These are phyloP conservation scores for Acrocephalus arundinaceus DNA, from an alignment of 2,113 vertebrate species.

Conservation along the genomic window DNA sequence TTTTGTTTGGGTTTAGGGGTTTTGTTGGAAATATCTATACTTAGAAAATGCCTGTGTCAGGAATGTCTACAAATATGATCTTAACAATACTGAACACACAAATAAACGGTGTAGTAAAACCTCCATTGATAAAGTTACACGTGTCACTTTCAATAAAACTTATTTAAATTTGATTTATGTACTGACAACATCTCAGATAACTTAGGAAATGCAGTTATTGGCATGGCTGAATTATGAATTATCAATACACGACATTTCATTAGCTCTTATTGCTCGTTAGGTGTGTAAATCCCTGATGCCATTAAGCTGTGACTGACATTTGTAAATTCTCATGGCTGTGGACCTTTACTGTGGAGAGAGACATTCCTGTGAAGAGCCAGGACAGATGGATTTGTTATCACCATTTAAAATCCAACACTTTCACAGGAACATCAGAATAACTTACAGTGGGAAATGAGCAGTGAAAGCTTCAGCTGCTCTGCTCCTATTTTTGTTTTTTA, in stretches of 20 bases:
- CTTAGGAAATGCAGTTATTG: background rate
- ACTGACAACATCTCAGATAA: background rate
- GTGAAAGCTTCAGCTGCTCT: background rate
- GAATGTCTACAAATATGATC: background rate
- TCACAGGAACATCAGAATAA: background rate
- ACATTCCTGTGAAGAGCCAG: background rate
- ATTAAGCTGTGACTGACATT: background rate
- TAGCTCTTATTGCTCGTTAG: background rate
- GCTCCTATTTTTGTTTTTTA: background rate
- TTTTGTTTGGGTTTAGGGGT: background rate
- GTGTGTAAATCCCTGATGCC: background rate
- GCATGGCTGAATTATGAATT: background rate
- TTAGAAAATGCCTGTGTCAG: background rate
- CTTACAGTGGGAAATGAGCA: background rate
- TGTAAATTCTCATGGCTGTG: background rate
- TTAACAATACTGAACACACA: background rate
- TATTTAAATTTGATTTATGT: background rate
- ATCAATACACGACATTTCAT: background rate
- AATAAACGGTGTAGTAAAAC: background rate
- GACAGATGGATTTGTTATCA: slow-evolving; percentile 37
- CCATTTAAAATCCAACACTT: slow-evolving; percentile 8
- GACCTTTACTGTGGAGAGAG: background rate
- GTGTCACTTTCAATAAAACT: background rate
- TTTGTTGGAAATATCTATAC: background rate
- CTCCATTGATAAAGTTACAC: background rate